Percentiles rank a stretch among this genome's conserved stretches.
Evolutionary conservation across 1,140 invertebrate species (phyloP).

Genomic region (Aphelenchoides avenae): DNA sequence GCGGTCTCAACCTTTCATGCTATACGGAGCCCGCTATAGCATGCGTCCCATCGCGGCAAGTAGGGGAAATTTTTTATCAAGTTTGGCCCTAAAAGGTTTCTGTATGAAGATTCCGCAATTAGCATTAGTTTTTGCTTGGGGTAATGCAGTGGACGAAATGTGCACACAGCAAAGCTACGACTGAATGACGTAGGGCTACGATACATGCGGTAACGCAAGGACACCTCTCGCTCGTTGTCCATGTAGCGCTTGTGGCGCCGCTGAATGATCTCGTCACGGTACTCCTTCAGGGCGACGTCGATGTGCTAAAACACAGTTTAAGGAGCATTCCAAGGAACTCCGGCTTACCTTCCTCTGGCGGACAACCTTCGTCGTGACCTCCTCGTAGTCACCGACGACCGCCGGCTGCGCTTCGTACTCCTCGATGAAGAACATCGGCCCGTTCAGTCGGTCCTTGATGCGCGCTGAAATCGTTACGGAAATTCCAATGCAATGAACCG

Average conservation of each 20-base stretch:
- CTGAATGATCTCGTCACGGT: conserved; percentile 49
- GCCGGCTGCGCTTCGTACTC: conserved; percentile 34
- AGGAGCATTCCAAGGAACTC: conserved; percentile 3
- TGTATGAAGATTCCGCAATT: too few relatives aligned
- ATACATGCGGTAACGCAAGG: conserved; percentile 28
- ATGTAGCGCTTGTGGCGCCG: conserved; percentile 39
- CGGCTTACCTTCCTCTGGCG: conserved; percentile 24
- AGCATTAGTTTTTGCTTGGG: too few relatives aligned
- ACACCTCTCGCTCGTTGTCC: conserved; percentile 42
- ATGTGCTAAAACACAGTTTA: conserved; percentile 35
- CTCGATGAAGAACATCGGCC: conserved; percentile 45
- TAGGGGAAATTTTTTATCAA: too few relatives aligned
- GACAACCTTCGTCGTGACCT: conserved; percentile 28
- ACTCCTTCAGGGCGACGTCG: conserved; percentile 43
- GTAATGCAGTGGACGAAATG: too few relatives aligned
- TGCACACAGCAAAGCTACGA: background rate
- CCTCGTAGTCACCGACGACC: conserved; percentile 24
- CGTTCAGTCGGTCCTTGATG: conserved; percentile 32
- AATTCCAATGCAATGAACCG: too few relatives aligned
- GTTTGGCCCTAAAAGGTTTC: too few relatives aligned
- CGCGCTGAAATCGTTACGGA: too few relatives aligned
- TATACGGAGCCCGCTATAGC: too few relatives aligned
- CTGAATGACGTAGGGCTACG: background rate
- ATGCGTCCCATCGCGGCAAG: too few relatives aligned
- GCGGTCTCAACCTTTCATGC: too few relatives aligned